Base-by-base conservation (phyloP, 1,140 invertebrate species). In the Daktulosphaira vitifoliae region DNA sequence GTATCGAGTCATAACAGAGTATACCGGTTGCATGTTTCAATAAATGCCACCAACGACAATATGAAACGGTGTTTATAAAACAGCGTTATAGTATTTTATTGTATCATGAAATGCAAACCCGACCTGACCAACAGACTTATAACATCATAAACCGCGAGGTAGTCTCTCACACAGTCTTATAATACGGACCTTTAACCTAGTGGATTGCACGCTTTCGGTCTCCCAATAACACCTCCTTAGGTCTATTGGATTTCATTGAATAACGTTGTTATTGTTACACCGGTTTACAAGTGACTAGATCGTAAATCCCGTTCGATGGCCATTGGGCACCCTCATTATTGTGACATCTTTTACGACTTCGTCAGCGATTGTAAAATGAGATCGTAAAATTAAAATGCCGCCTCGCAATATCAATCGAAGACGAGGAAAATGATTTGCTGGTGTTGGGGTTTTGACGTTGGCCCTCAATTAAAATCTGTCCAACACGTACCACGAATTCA, bases 291-390 rank as follows among this genome's bases (percentile, higher is more conserved):
- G 33, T 56, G 53, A 39, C 38, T 22, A 22, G 53, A 7, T 56
- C 38, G 38, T 56, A 56, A 56, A 56, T 56, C 53, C 53, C 53
- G 53, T 56, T 56, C 53, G 53, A 56, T 4, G 53, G 53, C 20
- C 38, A 56, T 38, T 37, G 53, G 53, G 38, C 38, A 56, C 38
- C 53, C 38, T 56, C 53, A 44, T 56, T 56, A 56, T 56, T 56
- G 53, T 56, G 53, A 56, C 53, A 56, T 56, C 2, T 42, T 56
- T 56, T 56, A 56, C 38, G 53, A 56, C 53, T 44, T 38, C 38
- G 53, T 56, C 53, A 44, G 42, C 38, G 20, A 44, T 56, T 42
- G 38, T 56, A 56, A 56, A 56, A 16, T 48, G 25, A 23, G 20
- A 56, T 56, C 53, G 38, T 56, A 44, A 56, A 42, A 56, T 56